Evolutionary conservation across 2,797 vertebrate genomes (phyloP), one percentile per base, ranked within the genome.

Genomic region (Pseudocheirus occidentalis): DNA sequence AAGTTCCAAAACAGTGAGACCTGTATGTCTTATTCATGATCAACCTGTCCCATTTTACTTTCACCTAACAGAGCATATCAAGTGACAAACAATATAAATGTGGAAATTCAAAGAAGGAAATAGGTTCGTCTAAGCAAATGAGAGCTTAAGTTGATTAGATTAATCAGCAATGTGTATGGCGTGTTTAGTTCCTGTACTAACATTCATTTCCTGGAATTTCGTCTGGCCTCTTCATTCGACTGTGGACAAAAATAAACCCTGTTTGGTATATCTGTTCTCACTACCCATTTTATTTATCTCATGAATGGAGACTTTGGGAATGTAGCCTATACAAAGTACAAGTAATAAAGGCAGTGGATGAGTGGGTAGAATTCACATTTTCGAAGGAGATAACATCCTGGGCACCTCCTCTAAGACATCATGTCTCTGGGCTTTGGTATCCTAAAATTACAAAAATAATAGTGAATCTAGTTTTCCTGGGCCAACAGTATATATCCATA

Each of bases 231-330:
- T 97, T 97, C 1, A 16, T 58, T 87, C 97, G 57, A 93, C 3
- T 96, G 11, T 56, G 57, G 40, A 90, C 57, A 87, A 96, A 97
- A 97, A 34, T 91, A 97, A 95, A 56, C 46, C n/a, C 55, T 62
- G 18, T 62, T 54, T 95, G 62, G 56, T 93, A 5, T 96, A 95
- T 94, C 4, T 97, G 94, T 95, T 92, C 95, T 97, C 95, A 95
- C 95, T 97, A 93, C 46, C 54, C 40, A 62, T 97, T 96, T 95
- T 90, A 54, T 93, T 97, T 97, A 96, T 97, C 94, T 94, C 92
- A 94, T 95, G 52, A 81, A 40, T 55, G 95, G 24, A 90, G 5
- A 92, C 94, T 66, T 96, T 50, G 90, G 90, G 97, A 97, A 97
- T 97, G 96, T 16, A 93, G 66, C 31, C 87, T 95, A 93, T 34